A percentile compares a stretch with the other conserved stretches of the same genome.
Conservation (phyloP, 1,140 invertebrate genomes). For the Steinernema khuongi region DNA sequence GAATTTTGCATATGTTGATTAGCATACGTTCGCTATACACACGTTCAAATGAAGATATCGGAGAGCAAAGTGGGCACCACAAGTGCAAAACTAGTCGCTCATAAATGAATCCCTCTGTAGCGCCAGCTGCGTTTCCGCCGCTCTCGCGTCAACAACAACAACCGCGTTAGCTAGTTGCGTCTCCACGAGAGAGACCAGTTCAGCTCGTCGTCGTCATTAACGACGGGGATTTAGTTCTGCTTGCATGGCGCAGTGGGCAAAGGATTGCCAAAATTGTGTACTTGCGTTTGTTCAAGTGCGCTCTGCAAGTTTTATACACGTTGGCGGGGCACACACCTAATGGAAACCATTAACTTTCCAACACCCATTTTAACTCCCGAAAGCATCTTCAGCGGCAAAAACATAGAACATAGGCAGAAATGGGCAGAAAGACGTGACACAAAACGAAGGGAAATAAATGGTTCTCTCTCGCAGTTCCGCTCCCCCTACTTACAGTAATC, state of each 20-base stretch:
- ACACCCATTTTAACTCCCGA: not conserved
- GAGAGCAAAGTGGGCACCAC: not conserved
- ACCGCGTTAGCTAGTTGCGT: not conserved
- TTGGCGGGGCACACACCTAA: not conserved
- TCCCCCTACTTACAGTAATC: no score
- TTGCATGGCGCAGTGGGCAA: no score
- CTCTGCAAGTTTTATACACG: no score
- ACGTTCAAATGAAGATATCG: no score
- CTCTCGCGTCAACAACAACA: not conserved
- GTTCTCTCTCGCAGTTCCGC: no score
- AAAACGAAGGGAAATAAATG: not conserved
- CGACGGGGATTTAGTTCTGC: no score
- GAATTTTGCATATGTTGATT: no score
- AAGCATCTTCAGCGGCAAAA: not conserved
- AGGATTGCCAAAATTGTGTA: not conserved
- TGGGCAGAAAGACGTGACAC: not conserved
- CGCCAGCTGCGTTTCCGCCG: conserved; percentile 2
- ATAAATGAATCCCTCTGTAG: not conserved
- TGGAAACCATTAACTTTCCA: conserved; percentile 1
- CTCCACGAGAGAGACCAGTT: not conserved
- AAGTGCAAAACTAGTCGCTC: not conserved
- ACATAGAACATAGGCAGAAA: no score
- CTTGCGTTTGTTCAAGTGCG: no score
- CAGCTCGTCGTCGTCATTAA: not conserved
- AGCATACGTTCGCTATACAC: no score